These are phyloP conservation scores for Ferrisia virgata DNA, from an alignment of 2,888 invertebrate species.

Conservation along the genomic window DNA sequence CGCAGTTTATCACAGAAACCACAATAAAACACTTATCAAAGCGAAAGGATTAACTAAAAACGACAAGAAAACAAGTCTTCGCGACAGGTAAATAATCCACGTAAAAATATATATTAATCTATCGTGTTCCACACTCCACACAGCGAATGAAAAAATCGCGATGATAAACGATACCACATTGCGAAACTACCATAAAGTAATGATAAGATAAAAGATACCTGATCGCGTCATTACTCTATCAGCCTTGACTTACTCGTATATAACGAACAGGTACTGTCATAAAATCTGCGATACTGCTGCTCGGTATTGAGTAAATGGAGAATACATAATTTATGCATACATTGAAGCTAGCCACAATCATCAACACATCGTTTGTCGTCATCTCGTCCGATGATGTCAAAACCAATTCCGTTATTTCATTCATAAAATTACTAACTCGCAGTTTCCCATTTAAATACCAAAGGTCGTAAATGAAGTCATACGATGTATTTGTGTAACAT, in stretches of 20 bases:
- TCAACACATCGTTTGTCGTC: background rate
- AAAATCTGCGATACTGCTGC: background rate
- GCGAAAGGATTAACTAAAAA: no score
- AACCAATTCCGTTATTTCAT: background rate
- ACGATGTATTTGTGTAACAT: no score
- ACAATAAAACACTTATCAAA: no score
- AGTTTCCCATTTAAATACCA: background rate
- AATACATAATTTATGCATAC: background rate
- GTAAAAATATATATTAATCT: background rate
- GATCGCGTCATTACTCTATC: background rate
- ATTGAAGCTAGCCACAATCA: background rate
- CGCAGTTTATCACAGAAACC: no score
- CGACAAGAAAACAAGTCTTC: no score
- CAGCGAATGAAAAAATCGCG: background rate
- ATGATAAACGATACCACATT: background rate
- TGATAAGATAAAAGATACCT: background rate
- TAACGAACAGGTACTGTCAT: background rate
- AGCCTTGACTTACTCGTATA: background rate
- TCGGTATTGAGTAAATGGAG: background rate
- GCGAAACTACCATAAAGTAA: background rate
- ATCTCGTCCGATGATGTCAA: background rate
- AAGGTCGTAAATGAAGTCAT: no score
- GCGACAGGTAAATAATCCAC: background rate
- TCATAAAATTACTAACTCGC: background rate
- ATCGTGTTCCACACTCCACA: background rate